phyloP scores from a whole-genome alignment of 1,140 invertebrate species.

The Neuroterus valhalla region DNA sequence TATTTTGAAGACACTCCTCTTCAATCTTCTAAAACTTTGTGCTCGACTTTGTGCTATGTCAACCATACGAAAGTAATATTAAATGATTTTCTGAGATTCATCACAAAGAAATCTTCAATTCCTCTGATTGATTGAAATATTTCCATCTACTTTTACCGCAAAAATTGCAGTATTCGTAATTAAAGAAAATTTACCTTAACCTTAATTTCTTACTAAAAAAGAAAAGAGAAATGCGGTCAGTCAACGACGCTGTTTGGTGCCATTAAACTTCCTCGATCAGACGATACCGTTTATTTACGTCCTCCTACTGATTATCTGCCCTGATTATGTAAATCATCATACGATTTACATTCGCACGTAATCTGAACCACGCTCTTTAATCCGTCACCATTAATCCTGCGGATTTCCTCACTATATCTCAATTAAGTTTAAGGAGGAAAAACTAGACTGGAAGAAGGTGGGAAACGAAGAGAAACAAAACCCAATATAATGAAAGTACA shows the following conservation, averaged over 20 bases:
- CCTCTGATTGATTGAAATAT: too few species aligned
- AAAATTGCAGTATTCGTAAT: neutral
- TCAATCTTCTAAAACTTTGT: too few species aligned
- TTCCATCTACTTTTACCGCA: too few species aligned
- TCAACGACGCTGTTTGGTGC: constrained; percentile 5
- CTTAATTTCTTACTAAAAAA: constrained; percentile 6
- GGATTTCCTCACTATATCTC: neutral
- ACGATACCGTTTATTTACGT: constrained; percentile 26
- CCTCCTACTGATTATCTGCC: constrained; percentile 6
- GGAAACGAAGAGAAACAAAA: neutral
- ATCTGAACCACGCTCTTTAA: neutral
- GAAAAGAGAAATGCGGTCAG: constrained; percentile 18
- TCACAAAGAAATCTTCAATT: too few species aligned
- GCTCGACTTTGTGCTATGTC: too few species aligned
- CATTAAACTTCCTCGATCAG: constrained; percentile 23
- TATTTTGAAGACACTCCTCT: too few species aligned
- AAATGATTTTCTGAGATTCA: too few species aligned
- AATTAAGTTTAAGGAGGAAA: neutral
- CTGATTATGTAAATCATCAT: constrained; percentile 14
- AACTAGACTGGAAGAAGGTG: neutral
- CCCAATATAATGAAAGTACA: neutral
- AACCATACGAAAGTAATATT: too few species aligned
- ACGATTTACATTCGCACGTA: constrained; percentile 21
- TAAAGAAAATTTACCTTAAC: neutral
- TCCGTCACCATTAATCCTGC: neutral